These are phyloP conservation scores for Dinomys branickii DNA, from an alignment of 2,113 vertebrate species.

Conservation along the genomic window DNA sequence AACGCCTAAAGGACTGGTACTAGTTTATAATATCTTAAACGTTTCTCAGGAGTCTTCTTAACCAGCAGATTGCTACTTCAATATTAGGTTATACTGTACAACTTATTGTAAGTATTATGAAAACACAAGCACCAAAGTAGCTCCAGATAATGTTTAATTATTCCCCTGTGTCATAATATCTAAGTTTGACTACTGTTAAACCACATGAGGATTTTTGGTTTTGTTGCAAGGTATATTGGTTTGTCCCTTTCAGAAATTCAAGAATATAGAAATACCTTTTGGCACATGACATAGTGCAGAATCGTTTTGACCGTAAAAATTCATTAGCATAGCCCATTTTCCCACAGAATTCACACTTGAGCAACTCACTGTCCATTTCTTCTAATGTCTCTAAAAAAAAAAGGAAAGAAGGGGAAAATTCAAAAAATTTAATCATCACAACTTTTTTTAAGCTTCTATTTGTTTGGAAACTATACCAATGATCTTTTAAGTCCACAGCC, in stretches of 20 bases:
- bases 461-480: not conserved
- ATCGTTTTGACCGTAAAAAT: constrained; percentile 96
- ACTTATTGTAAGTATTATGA: not conserved
- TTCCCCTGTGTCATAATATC: not conserved
- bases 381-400: constrained; percentile 90
- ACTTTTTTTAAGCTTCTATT: not conserved
- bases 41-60: constrained; percentile 8
- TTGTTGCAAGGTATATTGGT: not conserved
- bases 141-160: not conserved
- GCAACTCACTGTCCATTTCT: constrained; percentile 90
- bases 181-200: not conserved
- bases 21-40: not conserved
- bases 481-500: not conserved
- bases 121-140: not conserved
- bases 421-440: constrained; percentile 50
- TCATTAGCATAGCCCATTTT: constrained; percentile 96
- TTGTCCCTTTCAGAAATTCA: constrained; percentile 48
- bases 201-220: not conserved
- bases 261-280: constrained; percentile 89
- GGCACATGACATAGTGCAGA: constrained; percentile 97
- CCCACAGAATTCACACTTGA: constrained; percentile 98
- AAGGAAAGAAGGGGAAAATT: constrained; percentile 35
- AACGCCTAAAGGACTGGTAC: not conserved
- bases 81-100: not conserved
- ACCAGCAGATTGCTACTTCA: not conserved